Base-by-base conservation (phyloP, 2,113 vertebrate species). In the Elephas maximus region DNA sequence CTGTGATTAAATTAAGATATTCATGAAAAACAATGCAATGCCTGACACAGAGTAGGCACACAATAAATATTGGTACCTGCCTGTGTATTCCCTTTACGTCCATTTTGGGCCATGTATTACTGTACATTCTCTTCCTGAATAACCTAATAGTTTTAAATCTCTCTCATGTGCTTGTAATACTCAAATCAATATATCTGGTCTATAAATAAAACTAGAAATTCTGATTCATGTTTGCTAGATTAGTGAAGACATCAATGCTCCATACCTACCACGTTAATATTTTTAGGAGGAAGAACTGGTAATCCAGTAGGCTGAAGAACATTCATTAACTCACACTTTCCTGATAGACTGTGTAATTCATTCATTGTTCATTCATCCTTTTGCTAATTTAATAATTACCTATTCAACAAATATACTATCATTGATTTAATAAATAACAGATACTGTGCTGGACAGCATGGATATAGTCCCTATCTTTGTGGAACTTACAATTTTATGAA, bases 161-260 rank as follows among this genome's bases (percentile, higher is more conserved):
- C 12, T 21, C 20, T 33, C 37, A 62, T 62, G 33, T 82, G 14
- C 30, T 41, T 89, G 18, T 84, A 89, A 89, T 69, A 93, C 14
- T 8, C 9, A 63, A 28, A 5, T 37, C 33, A 81, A 37, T 73
- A 53, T 76, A 7, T 74, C 44, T 88, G 80, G 2, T 45, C 17
- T 57, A 15, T 57, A 90, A 93, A 48, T 93, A 65, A 93, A 86
- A 86, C 17, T 45, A 84, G 14, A 41, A 48, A 18, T 93, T 93
- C 62, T 7, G 24, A 9, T 51, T 65, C 84, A n/a, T 18, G 5
- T 9, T n/a, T 57, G 15, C 20, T 73, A 73, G 26, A 80, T 41
- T 65, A 53, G 23, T 44, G 8, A 11, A 63, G 21, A 73, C 10
- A 78, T 53, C 84, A 86, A 23, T 23, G 26, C 14, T 8, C 8